Base-by-base conservation (phyloP, 2,888 invertebrate genomes). In the Orgyia antiqua region DNA sequence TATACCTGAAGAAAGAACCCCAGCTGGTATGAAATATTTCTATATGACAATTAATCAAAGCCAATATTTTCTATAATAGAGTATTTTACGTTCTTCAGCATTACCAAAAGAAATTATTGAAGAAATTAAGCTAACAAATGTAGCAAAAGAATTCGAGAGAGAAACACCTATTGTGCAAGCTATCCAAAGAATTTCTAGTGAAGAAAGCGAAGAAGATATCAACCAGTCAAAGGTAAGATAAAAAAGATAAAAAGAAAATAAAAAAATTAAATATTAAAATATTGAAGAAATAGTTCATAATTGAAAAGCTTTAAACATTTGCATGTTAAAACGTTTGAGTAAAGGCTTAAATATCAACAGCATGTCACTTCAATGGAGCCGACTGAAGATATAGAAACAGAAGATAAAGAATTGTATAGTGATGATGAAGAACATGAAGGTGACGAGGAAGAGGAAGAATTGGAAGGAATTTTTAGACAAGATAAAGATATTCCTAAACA, bases 331-430 rank as follows among this genome's bases (percentile, higher is more conserved):
- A 9, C n/a, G 9, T 39, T 30, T 39, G 33, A 15, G 20, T 18
- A 29, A 27, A 12, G 18, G 24, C 21, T 36, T 34, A 41, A 30
- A n/a, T n/a, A 34, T 46, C 52, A 53, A 37, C 59, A 75, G 73
- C 56, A 53, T 21, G 24, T 43, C 15, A 24, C 26, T 5, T 19
- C 29, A 3, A 35, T 49, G 9, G 31, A 50, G 45, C 28, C 51
- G 18, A 33, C 33, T 10, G 39, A 50, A 33, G 34, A 42, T 33
- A 42, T 53, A 43, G 36, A 56, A 20, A 45, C 54, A 19, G 46
- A 63, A 20, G 63, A 72, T 21, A 73, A 73, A 53, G 82, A 84
- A 39, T 44, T 75, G 13, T 78, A 72, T 39, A 76, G 75, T 29
- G 82, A 80, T 29, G 79, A 78, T 20, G 82, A 77, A 39, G 75